Conservation (phyloP, 2,888 invertebrate species). For the Myopa testacea region DNA sequence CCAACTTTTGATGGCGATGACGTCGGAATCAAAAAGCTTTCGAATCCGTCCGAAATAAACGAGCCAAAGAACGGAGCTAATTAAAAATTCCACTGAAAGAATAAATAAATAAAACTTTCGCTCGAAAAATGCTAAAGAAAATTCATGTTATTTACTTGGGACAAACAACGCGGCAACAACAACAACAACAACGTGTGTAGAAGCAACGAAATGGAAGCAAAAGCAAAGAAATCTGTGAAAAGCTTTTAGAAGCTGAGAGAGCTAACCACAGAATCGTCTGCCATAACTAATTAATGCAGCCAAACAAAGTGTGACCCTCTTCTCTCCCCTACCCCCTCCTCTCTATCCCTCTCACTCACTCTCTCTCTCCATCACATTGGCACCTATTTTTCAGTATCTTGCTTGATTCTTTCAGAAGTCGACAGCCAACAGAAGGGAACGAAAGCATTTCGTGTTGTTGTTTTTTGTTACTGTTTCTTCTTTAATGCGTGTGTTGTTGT, state of each 20-base stretch:
- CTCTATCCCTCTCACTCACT: background rate
- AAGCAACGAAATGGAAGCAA: conserved; percentile 17
- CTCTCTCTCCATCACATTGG: background rate
- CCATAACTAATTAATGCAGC: conserved; percentile 67
- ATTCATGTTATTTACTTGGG: conserved; percentile 38
- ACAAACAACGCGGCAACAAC: conserved; percentile 1
- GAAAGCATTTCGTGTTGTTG: conserved; percentile 18
- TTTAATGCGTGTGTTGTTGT: conserved; percentile 3
- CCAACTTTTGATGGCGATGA: background rate
- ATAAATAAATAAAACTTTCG: conserved; percentile 30
- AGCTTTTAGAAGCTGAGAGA: conserved; percentile 63
- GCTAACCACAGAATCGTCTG: conserved; percentile 66
- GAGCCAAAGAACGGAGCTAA: conserved; percentile 18
- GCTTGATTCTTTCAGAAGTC: background rate
- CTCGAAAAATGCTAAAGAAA: conserved; percentile 27
- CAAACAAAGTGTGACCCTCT: conserved; percentile 30
- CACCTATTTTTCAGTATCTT: background rate
- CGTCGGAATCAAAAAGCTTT: conserved; percentile 9
- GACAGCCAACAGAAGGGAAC: background rate
- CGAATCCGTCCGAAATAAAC: background rate
- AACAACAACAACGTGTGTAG: background rate
- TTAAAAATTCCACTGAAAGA: conserved; percentile 35
- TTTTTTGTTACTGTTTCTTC: too few species aligned
- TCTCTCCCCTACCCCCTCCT: conserved; percentile 43
- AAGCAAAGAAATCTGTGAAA: conserved; percentile 57